phyloP scores from a whole-genome alignment of 2,797 vertebrate species.

The Merluccius polli region DNA sequence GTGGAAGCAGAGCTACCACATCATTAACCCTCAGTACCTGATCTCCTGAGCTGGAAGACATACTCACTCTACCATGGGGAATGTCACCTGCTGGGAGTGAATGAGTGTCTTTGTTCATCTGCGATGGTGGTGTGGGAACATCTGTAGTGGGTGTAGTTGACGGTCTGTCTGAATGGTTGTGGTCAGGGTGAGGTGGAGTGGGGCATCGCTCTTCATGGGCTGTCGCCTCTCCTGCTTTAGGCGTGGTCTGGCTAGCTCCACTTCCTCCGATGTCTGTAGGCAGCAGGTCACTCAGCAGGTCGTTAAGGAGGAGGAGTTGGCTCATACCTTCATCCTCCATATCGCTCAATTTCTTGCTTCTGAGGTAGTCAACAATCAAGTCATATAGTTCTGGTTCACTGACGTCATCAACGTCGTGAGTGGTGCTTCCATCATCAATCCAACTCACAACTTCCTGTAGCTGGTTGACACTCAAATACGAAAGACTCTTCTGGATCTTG shows the following conservation, averaged over 20 bases:
- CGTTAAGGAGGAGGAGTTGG: background rate
- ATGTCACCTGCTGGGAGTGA: background rate
- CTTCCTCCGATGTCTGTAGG: background rate
- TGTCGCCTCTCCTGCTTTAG: background rate
- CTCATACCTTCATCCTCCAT: constrained; percentile 2
- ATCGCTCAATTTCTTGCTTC: background rate
- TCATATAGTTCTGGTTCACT: background rate
- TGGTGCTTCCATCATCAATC: background rate
- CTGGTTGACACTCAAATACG: background rate
- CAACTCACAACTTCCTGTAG: background rate
- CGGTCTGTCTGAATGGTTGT: background rate
- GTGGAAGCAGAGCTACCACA: background rate
- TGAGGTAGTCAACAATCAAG: background rate
- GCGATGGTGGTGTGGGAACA: background rate
- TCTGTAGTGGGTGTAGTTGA: no score
- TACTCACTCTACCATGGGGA: background rate
- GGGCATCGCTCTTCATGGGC: background rate
- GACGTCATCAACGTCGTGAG: background rate
- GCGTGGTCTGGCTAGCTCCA: constrained; percentile 2
- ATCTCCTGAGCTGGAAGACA: background rate
- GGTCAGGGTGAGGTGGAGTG: background rate
- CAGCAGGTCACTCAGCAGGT: background rate
- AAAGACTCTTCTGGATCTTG: constrained; percentile 1
- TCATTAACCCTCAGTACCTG: background rate
- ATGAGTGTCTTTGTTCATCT: background rate